Evolutionary conservation across 2,888 invertebrate genomes (phyloP).

Genomic region (Lordiphosa fenestrarum): DNA sequence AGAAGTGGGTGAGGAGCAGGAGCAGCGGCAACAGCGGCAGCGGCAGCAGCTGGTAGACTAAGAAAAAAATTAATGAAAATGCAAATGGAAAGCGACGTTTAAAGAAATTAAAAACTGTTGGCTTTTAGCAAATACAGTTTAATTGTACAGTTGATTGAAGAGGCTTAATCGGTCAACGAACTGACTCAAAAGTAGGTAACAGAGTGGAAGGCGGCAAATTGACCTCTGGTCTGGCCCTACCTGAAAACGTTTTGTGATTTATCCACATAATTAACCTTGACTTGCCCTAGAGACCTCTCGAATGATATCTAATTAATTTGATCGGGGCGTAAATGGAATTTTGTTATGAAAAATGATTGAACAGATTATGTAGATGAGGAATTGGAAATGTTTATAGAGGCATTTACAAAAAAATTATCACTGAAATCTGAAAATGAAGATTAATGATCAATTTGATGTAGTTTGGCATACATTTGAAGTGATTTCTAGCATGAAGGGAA

Average conservation of each 20-base stretch:
- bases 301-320: conserved; percentile 62
- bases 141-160: conserved; percentile 50
- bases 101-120: conserved; percentile 32
- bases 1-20: conserved; percentile 1
- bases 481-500: too few species aligned
- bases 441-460: conserved; percentile 21
- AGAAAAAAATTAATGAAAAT: conserved; percentile 53
- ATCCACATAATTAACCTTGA: too few species aligned
- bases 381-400: background rate
- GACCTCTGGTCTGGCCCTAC: too few species aligned
- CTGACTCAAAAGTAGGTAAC: background rate
- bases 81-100: conserved; percentile 53
- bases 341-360: conserved; percentile 9
- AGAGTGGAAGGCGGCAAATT: conserved; percentile 7
- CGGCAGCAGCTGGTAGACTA: conserved; percentile 11
- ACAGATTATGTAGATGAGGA: conserved; percentile 11
- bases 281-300: conserved; percentile 13
- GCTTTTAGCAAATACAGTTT: conserved; percentile 38
- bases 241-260: too few species aligned
- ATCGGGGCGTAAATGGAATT: conserved; percentile 21
- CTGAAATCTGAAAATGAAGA: conserved; percentile 17
- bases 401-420: too few species aligned
- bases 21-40: conserved; percentile 15
- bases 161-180: conserved; percentile 24
- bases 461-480: background rate